A percentile compares a stretch with the other conserved stretches of the same genome.
Conservation (phyloP, 2,113 vertebrate genomes). For the Sterna hirundo region DNA sequence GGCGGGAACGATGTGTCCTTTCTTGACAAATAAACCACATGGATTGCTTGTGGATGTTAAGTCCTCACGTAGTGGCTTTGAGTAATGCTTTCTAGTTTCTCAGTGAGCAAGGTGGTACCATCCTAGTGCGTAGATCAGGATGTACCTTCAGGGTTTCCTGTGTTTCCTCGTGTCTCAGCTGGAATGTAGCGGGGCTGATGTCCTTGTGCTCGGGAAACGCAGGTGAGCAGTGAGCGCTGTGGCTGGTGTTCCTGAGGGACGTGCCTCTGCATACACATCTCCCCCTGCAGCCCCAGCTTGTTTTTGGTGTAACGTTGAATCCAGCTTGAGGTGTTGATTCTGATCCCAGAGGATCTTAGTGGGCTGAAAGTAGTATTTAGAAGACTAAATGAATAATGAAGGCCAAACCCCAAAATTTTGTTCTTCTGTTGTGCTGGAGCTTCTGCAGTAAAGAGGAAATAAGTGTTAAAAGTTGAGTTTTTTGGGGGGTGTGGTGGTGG, state of each 20-base stretch:
- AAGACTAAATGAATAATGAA: background rate
- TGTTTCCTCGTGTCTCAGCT: background rate
- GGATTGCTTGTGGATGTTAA: background rate
- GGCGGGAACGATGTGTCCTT: background rate
- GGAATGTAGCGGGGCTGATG: background rate
- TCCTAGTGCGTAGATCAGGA: background rate
- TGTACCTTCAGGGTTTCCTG: background rate
- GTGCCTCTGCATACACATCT: background rate
- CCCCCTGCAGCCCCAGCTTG: background rate
- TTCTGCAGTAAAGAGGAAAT: background rate
- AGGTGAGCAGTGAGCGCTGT: background rate
- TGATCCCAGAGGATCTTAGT: background rate
- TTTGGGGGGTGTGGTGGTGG: too few relatives aligned
- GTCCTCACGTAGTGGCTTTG: background rate
- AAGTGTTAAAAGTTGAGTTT: background rate
- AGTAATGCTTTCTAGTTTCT: background rate
- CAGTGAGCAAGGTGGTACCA: background rate
- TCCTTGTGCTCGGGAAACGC: background rate
- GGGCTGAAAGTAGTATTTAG: background rate
- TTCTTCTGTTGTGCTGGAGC: background rate
- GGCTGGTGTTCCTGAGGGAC: background rate
- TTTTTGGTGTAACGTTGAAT: background rate
- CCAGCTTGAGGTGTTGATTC: background rate
- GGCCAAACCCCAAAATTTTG: background rate
- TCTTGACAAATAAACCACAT: background rate